Conservation (phyloP, 2,113 vertebrate species). For the Podiceps cristatus region DNA sequence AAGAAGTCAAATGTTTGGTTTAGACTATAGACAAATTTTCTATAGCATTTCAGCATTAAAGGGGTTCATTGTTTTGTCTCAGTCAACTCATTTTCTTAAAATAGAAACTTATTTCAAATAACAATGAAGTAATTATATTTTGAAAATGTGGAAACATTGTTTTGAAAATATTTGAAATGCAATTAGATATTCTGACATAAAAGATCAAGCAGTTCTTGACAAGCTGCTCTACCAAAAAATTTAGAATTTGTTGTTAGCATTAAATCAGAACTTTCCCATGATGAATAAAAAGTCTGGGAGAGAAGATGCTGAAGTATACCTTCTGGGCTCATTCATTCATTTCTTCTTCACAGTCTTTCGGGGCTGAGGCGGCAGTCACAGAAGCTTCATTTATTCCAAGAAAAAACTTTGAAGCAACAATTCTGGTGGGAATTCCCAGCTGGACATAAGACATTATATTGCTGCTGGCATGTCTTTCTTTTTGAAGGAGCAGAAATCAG, state of each 20-base stretch:
- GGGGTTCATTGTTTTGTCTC: not conserved
- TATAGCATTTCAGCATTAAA: not conserved
- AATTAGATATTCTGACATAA: not conserved
- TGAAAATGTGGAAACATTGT: not conserved
- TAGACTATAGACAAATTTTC: not conserved
- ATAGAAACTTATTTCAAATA: not conserved
- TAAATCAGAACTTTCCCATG: not conserved
- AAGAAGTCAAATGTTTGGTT: not conserved
- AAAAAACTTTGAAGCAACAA: not conserved
- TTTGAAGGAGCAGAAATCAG: not conserved
- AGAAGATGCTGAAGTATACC: not conserved
- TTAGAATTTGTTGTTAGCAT: not conserved
- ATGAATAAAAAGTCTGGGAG: not conserved
- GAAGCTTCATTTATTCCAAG: not conserved
- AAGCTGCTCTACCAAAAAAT: not conserved
- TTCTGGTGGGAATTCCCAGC: not conserved
- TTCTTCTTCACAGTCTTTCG: not conserved
- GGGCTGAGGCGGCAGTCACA: not conserved
- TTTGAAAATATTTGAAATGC: not conserved
- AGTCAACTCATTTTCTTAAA: not conserved
- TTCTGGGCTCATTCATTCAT: not conserved
- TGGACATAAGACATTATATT: not conserved
- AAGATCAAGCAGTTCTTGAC: not conserved
- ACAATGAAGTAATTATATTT: not conserved
- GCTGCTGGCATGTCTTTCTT: not conserved